Base-by-base conservation (phyloP, 2,797 vertebrate species). In the Hyperoplus immaculatus region DNA sequence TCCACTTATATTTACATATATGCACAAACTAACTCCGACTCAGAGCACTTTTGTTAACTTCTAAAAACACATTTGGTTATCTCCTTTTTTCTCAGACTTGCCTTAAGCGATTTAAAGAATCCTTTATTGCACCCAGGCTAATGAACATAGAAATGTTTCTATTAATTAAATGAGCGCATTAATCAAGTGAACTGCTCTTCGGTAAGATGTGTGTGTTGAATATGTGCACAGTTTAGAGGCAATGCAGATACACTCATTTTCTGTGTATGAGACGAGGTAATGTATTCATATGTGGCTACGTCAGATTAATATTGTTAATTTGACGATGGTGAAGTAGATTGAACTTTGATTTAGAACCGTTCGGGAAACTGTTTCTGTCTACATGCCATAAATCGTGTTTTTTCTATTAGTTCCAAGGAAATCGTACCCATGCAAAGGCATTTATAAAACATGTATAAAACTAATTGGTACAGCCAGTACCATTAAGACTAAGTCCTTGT, bases 151-250 rank as follows among this genome's bases (percentile, higher is more conserved):
- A 81, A 76, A 82, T 77, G 43, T 82, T 76, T 75, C 72, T 60
- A 65, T 90, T 66, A 75, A 68, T 77, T 67, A 85, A 88, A 88
- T 78, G 56, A 89, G 63, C 77, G 83, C 73, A 88, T 89, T 83
- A 86, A 78, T 87, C 74, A 81, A 80, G 57, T 71, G 46, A 84
- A 72, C 46, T 77, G 77, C 77, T 69, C 49, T 54, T 75, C 36
- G 12, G 41, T 69, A 51, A 60, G 45, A 82, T 39, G 18, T 51
- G 41, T 39, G 21, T 75, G 39, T 72, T 57, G 80, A 55, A 80
- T 69, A 69, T 41, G 7, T 50, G 56, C 41, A 77, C 53, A 60
- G 67, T 83, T 86, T 57, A 62, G 42, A 66, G 64, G 46, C 75
- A 58, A 18, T n/a, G 5, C 58, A 42, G 67, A 65, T 21, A 12